A percentile compares a stretch with the other conserved stretches of the same genome.
Evolutionary conservation across 2,888 invertebrate species (phyloP).

Genomic region (Mayetiola destructor): DNA sequence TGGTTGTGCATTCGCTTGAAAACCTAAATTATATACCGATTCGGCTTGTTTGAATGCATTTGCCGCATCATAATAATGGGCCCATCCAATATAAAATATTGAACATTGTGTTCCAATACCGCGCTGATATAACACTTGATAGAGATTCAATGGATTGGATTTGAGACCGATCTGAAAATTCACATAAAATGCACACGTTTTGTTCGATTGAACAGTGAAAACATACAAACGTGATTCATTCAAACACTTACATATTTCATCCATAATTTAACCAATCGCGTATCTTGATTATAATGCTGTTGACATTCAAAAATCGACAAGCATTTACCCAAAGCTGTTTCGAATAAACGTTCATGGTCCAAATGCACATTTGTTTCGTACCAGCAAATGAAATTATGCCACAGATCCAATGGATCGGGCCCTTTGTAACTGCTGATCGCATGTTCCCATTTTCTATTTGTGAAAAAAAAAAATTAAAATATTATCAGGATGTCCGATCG

Average conservation of each 20-base stretch:
- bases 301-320: conserved; percentile 68
- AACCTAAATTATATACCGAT: conserved; percentile 64
- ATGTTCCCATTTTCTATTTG: conserved; percentile 62
- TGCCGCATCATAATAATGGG: conserved; percentile 67
- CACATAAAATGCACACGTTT: not conserved
- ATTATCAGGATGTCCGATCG: not conserved
- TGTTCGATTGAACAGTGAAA: not conserved
- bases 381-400: conserved; percentile 86
- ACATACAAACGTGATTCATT: not conserved
- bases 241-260: conserved; percentile 70
- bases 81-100: conserved; percentile 79
- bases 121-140: conserved; percentile 63
- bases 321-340: conserved; percentile 74
- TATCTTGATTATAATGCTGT: conserved; percentile 69
- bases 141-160: conserved; percentile 62
- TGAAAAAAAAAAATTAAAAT: not conserved
- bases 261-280: conserved; percentile 74
- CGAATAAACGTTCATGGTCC: conserved; percentile 85
- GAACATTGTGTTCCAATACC: conserved; percentile 70
- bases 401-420: conserved; percentile 75
- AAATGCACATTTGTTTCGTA: conserved; percentile 59
- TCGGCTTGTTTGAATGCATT: conserved; percentile 75
- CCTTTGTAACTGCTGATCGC: conserved; percentile 70
- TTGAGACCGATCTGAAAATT: conserved; percentile 54
- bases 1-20: conserved; percentile 65